A percentile compares a stretch with the other conserved stretches of the same genome.
These are phyloP conservation scores for Drosophila suzukii DNA, from an alignment of 1,140 invertebrate genomes.

Conservation along the genomic window DNA sequence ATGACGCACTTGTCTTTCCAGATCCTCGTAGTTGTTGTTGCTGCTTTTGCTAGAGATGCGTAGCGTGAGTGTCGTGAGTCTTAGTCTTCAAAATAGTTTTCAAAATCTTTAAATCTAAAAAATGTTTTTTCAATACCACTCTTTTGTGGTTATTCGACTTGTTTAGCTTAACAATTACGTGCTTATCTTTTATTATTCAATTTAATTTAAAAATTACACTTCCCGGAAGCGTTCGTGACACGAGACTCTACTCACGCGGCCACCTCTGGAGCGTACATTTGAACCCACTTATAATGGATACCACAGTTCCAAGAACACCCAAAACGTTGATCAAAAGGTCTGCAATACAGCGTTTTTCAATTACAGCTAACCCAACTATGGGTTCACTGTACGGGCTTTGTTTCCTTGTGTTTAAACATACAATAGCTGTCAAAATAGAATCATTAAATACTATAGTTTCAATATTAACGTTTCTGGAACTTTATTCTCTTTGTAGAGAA, in stretches of 20 bases:
- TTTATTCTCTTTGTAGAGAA: too few relatives aligned
- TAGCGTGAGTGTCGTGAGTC: background rate
- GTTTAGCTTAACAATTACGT: too few relatives aligned
- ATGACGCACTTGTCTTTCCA: constrained; percentile 72
- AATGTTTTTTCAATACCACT: too few relatives aligned
- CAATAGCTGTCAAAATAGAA: background rate
- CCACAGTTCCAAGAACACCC: constrained; percentile 24
- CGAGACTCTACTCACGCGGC: background rate
- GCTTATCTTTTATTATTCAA: too few relatives aligned
- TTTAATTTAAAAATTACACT: too few relatives aligned
- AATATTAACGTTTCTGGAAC: background rate
- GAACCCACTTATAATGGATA: constrained; percentile 27
- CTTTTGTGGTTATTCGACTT: too few relatives aligned
- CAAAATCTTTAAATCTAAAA: too few relatives aligned
- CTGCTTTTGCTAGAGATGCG: constrained; percentile 17
- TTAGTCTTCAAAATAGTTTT: too few relatives aligned
- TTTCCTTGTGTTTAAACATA: constrained; percentile 3
- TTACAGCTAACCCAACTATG: constrained; percentile 7
- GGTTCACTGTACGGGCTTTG: constrained; percentile 11
- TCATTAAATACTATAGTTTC: background rate
- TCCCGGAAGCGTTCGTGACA: background rate
- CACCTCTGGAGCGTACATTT: constrained; percentile 5
- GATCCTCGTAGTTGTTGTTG: constrained; percentile 23
- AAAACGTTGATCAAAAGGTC: constrained; percentile 21
- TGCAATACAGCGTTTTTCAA: constrained; percentile 6